Base-by-base conservation (phyloP, 1,140 invertebrate species). In the Hypothenemus hampei region DNA sequence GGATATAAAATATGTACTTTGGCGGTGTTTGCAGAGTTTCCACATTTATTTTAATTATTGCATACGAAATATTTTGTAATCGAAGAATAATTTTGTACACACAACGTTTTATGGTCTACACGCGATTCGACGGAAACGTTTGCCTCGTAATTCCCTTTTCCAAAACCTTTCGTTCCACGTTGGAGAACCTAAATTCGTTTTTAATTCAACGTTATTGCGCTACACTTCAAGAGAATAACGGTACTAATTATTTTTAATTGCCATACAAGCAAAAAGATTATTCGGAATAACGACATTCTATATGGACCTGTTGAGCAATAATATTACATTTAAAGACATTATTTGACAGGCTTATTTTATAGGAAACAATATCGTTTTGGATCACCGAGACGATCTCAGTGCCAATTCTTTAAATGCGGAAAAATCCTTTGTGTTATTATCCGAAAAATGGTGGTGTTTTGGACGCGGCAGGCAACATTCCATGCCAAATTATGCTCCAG, bases 1-100 rank as follows among this genome's bases (percentile, higher is more conserved):
- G 33, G 44, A 47, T 47, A 16, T 35, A 18, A 55, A 55, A 55
- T 55, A 47, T 55, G 33, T 44, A 46, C 44, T 48, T 41, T 26
- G 41, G 33, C 31, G 37, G 43, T 46, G 35, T 55, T 55, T 53
- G 26, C 43, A 24, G 20, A 41, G 43, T 26, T 44, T 40, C 37
- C 52, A 29, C 43, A 47, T 55, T 55, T 55, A 55, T 55, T 55
- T 55, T 55, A 46, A 55, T 55, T 55, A 47, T 55, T n/a, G 33
- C 52, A 55, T 29, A 22, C 47, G 52, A 47, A 55, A 47, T 47
- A 55, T 55, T 55, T 55, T 41, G 19, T 55, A 55, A 55, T 55
- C 36, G 52, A 39, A 40, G 43, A 46, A 55, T 47, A 46, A 55
- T 55, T 55, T 47, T 53, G 15, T 31, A 45, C 22, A 7, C n/a